Percentiles rank a stretch among this genome's conserved stretches.
Conservation (phyloP, 2,888 invertebrate genomes). For the Melinopterus prodromus region DNA sequence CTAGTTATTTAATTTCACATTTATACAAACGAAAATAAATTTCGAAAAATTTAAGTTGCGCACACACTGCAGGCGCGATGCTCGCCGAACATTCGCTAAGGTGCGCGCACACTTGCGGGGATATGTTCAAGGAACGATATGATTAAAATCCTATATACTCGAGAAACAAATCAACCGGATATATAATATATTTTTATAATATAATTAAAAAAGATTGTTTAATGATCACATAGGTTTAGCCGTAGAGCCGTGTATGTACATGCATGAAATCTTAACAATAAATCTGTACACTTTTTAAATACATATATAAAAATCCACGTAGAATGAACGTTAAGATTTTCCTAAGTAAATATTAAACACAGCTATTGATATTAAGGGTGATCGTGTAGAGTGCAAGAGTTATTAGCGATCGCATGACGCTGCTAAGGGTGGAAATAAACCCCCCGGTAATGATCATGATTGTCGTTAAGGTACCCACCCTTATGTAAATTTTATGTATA, state of each 20-base stretch:
- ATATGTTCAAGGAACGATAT: neutral
- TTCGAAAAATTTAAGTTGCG: neutral
- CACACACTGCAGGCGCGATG: neutral
- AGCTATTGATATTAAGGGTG: neutral
- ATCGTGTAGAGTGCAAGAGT: neutral
- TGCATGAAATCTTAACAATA: neutral
- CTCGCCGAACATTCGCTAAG: neutral
- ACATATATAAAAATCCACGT: neutral
- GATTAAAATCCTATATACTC: neutral
- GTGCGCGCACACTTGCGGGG: neutral
- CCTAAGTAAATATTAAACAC: neutral
- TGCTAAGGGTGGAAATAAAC: neutral
- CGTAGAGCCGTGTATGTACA: constrained; percentile 25
- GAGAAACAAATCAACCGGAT: neutral
- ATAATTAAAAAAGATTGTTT: constrained; percentile 7
- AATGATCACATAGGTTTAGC: constrained; percentile 25
- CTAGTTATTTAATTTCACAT: neutral
- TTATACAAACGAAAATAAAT: neutral
- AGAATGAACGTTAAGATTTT: neutral
- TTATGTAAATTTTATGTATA: neutral
- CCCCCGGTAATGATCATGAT: neutral
- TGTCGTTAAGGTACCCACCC: neutral
- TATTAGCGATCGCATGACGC: neutral
- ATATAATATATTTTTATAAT: neutral
- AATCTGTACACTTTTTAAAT: neutral